Evolutionary conservation across 2,888 invertebrate genomes (phyloP), one percentile per base, ranked within the genome.

Genomic region (Smittia aterrima): DNA sequence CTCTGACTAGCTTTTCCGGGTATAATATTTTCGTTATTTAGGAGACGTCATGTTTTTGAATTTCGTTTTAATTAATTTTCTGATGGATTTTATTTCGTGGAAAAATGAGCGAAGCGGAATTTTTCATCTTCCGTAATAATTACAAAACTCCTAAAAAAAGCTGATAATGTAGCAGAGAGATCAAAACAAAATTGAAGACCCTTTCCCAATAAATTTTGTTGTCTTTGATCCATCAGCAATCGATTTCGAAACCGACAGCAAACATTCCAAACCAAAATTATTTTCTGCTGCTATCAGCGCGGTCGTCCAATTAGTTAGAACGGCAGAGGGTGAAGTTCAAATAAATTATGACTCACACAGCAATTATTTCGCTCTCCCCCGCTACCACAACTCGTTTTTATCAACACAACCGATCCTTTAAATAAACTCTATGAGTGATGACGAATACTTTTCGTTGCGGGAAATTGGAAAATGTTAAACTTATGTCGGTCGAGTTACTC

Each of bases 321-420:
- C 64, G n/a, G 22, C 58, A 58, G 22, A 22, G 58, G 58, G 58
- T 58, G 22, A 25, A 64, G 64, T 64, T 64, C 64, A 64, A 64
- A 64, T 64, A 25, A 64, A 64, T 64, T 64, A 64, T 64, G 64
- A 64, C n/a, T 64, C 64, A 64, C 22, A 64, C 22, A 24, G 27
- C 64, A 64, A 64, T 64, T 64, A 64, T 13, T 64, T 25, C 27
- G 20, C 27, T 64, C 58, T 20, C 58, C 58, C 24, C 7, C 58
- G 16, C 25, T 25, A 27, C 2, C 20, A n/a, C n/a, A 24, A 1
- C 25, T 27, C 4, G 4, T 27, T 64, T 27, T 13, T 27, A 64
- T 27, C 64, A 64, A 64, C 64, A 64, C 58, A 58, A 58, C 64
- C 64, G 27, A 27, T 64, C 64, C 64, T 22, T 58, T 22, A 58